phyloP scores from a whole-genome alignment of 1,140 invertebrate species.

The Drosophila sulfurigaster region DNA sequence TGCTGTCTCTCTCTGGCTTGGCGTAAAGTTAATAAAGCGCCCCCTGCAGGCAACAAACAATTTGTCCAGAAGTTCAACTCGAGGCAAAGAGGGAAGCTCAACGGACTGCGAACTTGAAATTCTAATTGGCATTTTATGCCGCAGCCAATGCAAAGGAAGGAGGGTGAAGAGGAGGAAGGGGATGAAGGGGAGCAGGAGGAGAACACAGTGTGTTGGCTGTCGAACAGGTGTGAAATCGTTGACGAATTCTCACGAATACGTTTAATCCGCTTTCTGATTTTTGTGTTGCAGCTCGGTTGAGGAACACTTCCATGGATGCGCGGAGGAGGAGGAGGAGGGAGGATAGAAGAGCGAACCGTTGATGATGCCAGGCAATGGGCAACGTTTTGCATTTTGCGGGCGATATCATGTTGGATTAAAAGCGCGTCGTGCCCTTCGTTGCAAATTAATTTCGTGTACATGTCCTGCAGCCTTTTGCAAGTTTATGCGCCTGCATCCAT shows the following conservation, averaged over 20 bases:
- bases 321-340: too few species aligned
- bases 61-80: conserved; percentile 54
- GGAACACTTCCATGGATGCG: too few species aligned
- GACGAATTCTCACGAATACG: conserved; percentile 82
- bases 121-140: conserved; percentile 81
- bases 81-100: conserved; percentile 15
- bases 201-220: conserved; percentile 6
- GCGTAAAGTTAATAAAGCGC: conserved; percentile 79
- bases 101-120: conserved; percentile 73
- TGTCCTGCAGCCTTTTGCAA: conserved; percentile 76
- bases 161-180: not conserved
- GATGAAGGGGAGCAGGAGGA: too few species aligned
- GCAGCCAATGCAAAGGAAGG: conserved; percentile 17
- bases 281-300: conserved; percentile 54
- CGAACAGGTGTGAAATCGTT: conserved; percentile 80
- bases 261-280: conserved; percentile 83
- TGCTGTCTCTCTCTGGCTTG: too few species aligned
- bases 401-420: conserved; percentile 80
- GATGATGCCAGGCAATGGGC: not conserved
- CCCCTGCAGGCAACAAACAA: conserved; percentile 76
- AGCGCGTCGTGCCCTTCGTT: conserved; percentile 57
- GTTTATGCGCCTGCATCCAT: conserved; percentile 36
- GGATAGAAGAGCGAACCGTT: too few species aligned
- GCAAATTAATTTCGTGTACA: conserved; percentile 79
- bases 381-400: conserved; percentile 74